phyloP scores from a whole-genome alignment of 2,797 vertebrate species.

The Karalla daura region DNA sequence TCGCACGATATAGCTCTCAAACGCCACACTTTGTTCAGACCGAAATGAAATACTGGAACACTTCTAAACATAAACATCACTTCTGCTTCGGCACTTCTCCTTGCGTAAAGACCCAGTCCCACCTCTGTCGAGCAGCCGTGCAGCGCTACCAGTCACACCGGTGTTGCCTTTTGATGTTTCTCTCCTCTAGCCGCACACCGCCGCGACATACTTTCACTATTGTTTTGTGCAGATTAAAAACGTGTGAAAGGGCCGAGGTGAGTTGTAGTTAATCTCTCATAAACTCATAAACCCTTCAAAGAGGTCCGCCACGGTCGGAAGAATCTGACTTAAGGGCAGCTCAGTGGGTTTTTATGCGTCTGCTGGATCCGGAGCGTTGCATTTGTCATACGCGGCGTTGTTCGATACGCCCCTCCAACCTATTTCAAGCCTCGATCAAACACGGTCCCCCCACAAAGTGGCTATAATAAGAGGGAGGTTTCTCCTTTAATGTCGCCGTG shows the following conservation, averaged over 20 bases:
- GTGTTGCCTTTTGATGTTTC: constrained; percentile 9
- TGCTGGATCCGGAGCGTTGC: constrained; percentile 15
- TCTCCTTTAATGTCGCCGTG: neutral
- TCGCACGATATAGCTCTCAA: no score
- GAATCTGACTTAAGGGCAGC: constrained; percentile 43
- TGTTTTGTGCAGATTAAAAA: constrained; percentile 12
- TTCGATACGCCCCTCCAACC: constrained; percentile 19
- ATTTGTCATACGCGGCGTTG: constrained; percentile 30
- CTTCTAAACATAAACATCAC: neutral
- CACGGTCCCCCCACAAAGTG: constrained; percentile 21
- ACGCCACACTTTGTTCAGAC: no score
- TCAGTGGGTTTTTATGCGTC: constrained; percentile 37
- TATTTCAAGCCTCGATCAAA: constrained; percentile 46
- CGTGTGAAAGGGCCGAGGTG: neutral
- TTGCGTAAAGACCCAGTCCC: neutral
- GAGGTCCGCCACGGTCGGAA: neutral
- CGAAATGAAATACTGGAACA: no score
- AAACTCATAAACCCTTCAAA: constrained; percentile 18
- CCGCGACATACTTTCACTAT: neutral
- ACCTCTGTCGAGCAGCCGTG: neutral
- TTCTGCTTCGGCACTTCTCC: neutral
- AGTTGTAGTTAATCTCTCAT: constrained; percentile 11
- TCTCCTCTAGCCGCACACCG: neutral
- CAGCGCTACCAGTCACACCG: neutral
- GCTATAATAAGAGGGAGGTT: constrained; percentile 9